Percentiles rank a stretch among this genome's conserved stretches.
Conservation (phyloP, 2,888 invertebrate genomes). For the Litoditis marina region DNA sequence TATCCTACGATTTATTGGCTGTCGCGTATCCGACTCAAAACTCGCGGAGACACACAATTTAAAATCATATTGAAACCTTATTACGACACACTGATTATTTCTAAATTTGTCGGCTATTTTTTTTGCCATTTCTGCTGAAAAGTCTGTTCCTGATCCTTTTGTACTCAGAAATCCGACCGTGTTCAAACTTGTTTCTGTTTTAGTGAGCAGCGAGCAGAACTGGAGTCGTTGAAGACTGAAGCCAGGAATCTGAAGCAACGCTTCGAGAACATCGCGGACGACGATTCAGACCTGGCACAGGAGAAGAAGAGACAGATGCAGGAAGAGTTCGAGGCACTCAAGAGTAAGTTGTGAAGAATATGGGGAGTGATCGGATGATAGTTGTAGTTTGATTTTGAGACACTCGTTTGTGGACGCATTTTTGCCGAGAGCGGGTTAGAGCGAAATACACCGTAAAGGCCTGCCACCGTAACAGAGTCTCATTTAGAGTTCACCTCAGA, state of each 20-base stretch:
- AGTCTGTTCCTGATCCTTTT: too few species aligned
- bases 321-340: slow-evolving; percentile 60
- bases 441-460: background rate
- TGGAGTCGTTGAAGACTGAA: slow-evolving; percentile 38
- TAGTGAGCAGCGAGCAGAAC: slow-evolving; percentile 35
- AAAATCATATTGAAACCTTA: too few species aligned
- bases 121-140: too few species aligned
- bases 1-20: too few species aligned
- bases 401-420: background rate
- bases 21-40: too few species aligned
- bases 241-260: slow-evolving; percentile 59
- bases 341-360: slow-evolving; percentile 53
- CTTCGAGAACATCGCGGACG: slow-evolving; percentile 61
- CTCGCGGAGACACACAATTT: too few species aligned
- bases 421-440: too few species aligned
- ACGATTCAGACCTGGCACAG: slow-evolving; percentile 61
- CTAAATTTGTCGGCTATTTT: too few species aligned
- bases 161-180: too few species aligned
- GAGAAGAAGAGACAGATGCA: slow-evolving; percentile 62
- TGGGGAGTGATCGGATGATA: background rate
- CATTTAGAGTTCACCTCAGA: too few species aligned
- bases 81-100: too few species aligned
- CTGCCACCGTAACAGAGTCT: background rate
- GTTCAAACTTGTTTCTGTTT: background rate
- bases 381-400: background rate